phyloP scores from a whole-genome alignment of 2,113 vertebrate species.

The Eulemur macaco region DNA sequence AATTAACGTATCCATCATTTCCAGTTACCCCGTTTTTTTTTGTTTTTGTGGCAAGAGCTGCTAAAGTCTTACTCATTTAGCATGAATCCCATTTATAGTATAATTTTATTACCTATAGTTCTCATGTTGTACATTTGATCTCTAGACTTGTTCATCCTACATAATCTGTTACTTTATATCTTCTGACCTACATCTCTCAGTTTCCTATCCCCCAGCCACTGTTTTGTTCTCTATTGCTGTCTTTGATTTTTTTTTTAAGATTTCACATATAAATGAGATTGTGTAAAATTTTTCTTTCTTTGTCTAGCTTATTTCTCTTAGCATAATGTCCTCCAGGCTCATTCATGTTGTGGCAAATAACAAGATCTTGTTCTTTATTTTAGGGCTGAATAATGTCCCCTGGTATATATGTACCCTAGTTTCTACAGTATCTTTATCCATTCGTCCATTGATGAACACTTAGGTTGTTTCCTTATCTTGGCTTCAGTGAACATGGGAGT shows the following conservation, averaged over 20 bases:
- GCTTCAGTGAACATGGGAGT: not conserved
- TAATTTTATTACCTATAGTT: not conserved
- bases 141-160: not conserved
- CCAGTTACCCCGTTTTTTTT: not conserved
- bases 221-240: not conserved
- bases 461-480: not conserved
- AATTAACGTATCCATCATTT: not conserved
- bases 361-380: not conserved
- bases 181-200: not conserved
- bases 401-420: not conserved
- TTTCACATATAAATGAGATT: not conserved
- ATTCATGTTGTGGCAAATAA: not conserved
- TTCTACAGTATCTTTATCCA: not conserved
- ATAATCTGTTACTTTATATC: not conserved
- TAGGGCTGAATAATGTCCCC: not conserved
- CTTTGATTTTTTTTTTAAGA: not conserved
- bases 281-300: not conserved
- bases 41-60: not conserved
- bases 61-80: not conserved
- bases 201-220: not conserved
- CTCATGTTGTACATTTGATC: not conserved
- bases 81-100: not conserved
- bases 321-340: no score
- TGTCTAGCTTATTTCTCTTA: not conserved
- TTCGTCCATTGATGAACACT: not conserved